Percentiles rank a stretch among this genome's conserved stretches.
Conservation (phyloP, 2,888 invertebrate genomes). For the Sylvicola fuscatus region DNA sequence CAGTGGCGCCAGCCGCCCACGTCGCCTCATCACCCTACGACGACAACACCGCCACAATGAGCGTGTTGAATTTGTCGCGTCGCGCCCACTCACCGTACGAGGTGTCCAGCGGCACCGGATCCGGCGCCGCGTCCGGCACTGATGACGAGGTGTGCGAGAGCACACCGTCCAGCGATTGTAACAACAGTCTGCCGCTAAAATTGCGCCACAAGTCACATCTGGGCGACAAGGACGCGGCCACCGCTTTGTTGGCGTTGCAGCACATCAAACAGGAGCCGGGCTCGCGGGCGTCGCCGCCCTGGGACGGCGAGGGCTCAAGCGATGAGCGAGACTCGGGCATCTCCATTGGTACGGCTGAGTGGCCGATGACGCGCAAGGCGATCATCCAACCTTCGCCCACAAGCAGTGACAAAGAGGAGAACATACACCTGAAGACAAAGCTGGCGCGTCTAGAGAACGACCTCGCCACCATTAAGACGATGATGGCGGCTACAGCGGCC, state of each 20-base stretch:
- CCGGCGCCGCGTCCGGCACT: conserved; percentile 30
- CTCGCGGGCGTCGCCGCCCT: conserved; percentile 57
- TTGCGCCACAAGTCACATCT: conserved; percentile 79
- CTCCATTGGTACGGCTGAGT: conserved; percentile 33
- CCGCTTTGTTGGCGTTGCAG: conserved; percentile 58
- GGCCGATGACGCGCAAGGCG: conserved; percentile 17
- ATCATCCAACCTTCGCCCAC: conserved; percentile 13
- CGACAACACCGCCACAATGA: conserved; percentile 12
- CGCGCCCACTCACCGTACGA: conserved; percentile 48
- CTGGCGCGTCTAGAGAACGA: conserved; percentile 75
- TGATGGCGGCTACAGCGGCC: conserved; percentile 26
- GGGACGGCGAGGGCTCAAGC: conserved; percentile 78
- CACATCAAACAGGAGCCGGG: conserved; percentile 75
- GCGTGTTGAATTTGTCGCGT: conserved; percentile 52
- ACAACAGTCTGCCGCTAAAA: conserved; percentile 72
- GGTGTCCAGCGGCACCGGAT: conserved; percentile 48
- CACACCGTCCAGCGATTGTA: conserved; percentile 33
- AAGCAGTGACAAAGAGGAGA: conserved; percentile 29
- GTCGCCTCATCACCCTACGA: background rate
- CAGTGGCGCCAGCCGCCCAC: too few relatives aligned
- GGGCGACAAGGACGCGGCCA: conserved; percentile 71
- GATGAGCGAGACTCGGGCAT: conserved; percentile 83
- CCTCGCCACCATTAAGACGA: conserved; percentile 72
- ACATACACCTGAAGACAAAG: conserved; percentile 63
- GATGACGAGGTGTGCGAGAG: conserved; percentile 28